Percentiles rank a stretch among this genome's conserved stretches.
Evolutionary conservation across 2,797 vertebrate genomes (phyloP).

Genomic region (Pseudochirops corinnae): DNA sequence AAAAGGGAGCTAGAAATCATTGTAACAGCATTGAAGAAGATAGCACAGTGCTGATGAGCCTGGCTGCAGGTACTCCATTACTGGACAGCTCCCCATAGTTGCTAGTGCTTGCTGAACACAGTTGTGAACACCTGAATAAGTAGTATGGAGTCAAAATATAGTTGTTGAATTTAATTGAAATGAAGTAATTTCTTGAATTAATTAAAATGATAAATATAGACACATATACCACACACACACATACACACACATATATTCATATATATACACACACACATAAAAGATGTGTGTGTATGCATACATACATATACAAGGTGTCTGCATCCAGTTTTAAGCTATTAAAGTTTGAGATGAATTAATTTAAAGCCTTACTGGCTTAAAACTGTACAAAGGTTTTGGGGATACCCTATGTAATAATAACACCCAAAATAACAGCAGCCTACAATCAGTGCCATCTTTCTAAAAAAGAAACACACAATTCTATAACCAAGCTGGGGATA

Average conservation of each 20-base stretch:
- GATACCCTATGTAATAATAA: background rate
- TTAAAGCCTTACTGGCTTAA: background rate
- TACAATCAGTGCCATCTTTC: slow-evolving; percentile 9
- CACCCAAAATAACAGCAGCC: background rate
- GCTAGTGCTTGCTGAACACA: background rate
- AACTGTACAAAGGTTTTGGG: background rate
- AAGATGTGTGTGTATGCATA: too few species aligned
- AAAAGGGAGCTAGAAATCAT: background rate
- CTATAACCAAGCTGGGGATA: background rate
- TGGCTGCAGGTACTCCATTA: background rate
- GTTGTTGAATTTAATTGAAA: background rate
- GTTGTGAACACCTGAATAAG: background rate
- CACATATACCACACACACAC: too few species aligned
- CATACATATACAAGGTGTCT: background rate
- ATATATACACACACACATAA: too few species aligned
- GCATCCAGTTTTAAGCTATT: background rate
- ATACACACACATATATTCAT: too few species aligned
- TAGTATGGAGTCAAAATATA: background rate
- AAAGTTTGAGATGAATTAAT: background rate
- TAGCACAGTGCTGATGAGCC: background rate
- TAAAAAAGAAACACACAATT: background rate
- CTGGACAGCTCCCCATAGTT: background rate
- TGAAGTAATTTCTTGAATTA: background rate
- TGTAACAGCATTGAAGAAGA: background rate
- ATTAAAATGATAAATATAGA: background rate